Base-by-base conservation (phyloP, 1,140 invertebrate genomes). In the Stegodyphus dumicola region DNA sequence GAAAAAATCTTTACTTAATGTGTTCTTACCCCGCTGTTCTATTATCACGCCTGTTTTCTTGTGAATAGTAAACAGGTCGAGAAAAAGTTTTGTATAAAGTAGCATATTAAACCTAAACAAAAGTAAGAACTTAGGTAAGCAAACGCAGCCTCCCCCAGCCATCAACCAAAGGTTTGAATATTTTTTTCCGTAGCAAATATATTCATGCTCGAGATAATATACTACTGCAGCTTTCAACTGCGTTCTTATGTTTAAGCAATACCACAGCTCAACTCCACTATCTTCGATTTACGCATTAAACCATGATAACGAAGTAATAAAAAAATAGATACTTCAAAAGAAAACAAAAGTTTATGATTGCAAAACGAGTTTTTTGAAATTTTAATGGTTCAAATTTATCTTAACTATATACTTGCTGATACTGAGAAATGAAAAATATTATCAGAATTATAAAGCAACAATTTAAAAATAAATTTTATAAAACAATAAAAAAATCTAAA, bases 51-150 rank as follows among this genome's bases (percentile, higher is more conserved):
- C 48, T 2, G n/a, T 54, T 49, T 70, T 69, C 65, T 69, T 70
- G 64, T 85, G 81, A 85, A 85, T 85, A 85, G 81, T 85, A 85
- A 85, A 71, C 81, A 85, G 81, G 65, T 9, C 15, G 52, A n/a
- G 11, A 18, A 33, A 85, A 85, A 85, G 64, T 85, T 85, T 85
- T 85, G 81, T 85, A 85, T 85, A 85, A 85, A 85, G 73, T 85
- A 85, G 66, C 73, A 77, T 85, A 76, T 76, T 76, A 77, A 76
- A 64, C 65, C 74, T 51, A 85, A 75, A 85, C 81, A 85, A 85
- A 83, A 77, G 71, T 77, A 76, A n/a, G 73, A 60, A 77, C 78
- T 71, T 18, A 51, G 66, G 17, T 56, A 69, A 53, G 48, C 6
- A 33, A 77, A 64, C 77, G 54, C 33, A 1, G 3, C 33, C 1